phyloP scores from a whole-genome alignment of 2,797 vertebrate species.

The Siniperca scherzeri region DNA sequence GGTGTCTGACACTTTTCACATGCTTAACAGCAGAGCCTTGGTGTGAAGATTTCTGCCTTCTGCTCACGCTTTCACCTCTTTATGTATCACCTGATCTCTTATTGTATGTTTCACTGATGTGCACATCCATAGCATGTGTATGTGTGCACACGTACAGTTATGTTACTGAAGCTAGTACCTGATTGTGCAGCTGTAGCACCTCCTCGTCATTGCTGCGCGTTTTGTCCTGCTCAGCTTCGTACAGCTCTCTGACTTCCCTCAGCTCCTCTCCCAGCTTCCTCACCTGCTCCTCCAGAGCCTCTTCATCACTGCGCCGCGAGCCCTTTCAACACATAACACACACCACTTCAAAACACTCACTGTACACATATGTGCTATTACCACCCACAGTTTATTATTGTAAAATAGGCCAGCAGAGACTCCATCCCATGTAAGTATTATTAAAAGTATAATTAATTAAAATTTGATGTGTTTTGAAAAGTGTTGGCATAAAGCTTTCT shows the following conservation, averaged over 20 bases:
- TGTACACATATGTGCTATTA: background rate
- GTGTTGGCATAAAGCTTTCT: no score
- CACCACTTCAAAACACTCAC: slow-evolving; percentile 8
- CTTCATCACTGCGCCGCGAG: slow-evolving; percentile 93
- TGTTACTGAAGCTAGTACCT: slow-evolving; percentile 80
- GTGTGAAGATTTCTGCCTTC: background rate
- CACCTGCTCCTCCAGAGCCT: slow-evolving; percentile 96
- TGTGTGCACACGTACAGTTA: background rate
- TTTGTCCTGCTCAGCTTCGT: slow-evolving; percentile 92
- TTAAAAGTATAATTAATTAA: no score
- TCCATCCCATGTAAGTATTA: background rate
- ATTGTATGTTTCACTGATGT: background rate
- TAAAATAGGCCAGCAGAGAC: slow-evolving; percentile 6
- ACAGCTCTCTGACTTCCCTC: slow-evolving; percentile 90
- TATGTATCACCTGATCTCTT: background rate
- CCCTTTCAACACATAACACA: slow-evolving; percentile 81
- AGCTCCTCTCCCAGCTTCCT: slow-evolving; percentile 95
- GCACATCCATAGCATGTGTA: no score
- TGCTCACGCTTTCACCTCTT: background rate
- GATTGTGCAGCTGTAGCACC: slow-evolving; percentile 92
- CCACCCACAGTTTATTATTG: background rate
- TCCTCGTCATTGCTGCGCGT: slow-evolving; percentile 89
- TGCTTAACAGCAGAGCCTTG: background rate
- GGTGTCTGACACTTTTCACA: slow-evolving; percentile 12
- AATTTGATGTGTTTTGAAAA: no score